A percentile compares a stretch with the other conserved stretches of the same genome.
Evolutionary conservation across 2,888 invertebrate genomes (phyloP).

Genomic region (Acronicta leporina): DNA sequence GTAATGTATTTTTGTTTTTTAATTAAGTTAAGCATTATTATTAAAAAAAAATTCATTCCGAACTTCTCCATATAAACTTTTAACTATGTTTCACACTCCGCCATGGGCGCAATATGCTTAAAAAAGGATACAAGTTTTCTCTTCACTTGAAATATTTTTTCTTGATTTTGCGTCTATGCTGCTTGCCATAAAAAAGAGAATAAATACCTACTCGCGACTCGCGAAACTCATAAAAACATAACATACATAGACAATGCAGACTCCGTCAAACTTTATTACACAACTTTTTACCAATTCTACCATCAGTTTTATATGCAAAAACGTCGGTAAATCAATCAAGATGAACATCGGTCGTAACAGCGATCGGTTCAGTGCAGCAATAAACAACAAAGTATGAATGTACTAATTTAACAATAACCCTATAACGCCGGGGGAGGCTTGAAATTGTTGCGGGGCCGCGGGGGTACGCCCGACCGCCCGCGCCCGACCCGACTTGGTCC

Average conservation of each 20-base stretch:
- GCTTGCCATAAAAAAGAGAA: neutral
- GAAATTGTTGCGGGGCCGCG: constrained; percentile 39
- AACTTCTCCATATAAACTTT: too few species aligned
- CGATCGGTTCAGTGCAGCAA: constrained; percentile 63
- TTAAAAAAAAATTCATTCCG: too few species aligned
- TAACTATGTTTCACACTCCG: too few species aligned
- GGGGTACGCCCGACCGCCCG: constrained; percentile 34
- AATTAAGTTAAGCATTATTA: too few species aligned
- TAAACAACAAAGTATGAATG: constrained; percentile 76
- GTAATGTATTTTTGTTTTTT: too few species aligned
- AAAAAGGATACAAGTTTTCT: too few species aligned
- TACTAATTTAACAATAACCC: constrained; percentile 75
- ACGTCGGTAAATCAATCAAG: constrained; percentile 59
- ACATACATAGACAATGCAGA: constrained; percentile 6
- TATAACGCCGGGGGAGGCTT: constrained; percentile 55
- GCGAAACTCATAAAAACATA: constrained; percentile 11
- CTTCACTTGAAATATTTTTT: too few species aligned
- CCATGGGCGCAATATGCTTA: too few species aligned
- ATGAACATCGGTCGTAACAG: constrained; percentile 61
- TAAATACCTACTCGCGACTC: constrained; percentile 4
- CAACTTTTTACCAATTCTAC: constrained; percentile 31
- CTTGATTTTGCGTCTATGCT: too few species aligned
- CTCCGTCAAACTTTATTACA: constrained; percentile 26
- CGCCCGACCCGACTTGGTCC: constrained; percentile 52
- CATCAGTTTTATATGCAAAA: constrained; percentile 50